Percentiles rank a stretch among this genome's conserved stretches.
These are phyloP conservation scores for Dryadula phaetusa DNA, from an alignment of 2,888 invertebrate species.

Conservation along the genomic window DNA sequence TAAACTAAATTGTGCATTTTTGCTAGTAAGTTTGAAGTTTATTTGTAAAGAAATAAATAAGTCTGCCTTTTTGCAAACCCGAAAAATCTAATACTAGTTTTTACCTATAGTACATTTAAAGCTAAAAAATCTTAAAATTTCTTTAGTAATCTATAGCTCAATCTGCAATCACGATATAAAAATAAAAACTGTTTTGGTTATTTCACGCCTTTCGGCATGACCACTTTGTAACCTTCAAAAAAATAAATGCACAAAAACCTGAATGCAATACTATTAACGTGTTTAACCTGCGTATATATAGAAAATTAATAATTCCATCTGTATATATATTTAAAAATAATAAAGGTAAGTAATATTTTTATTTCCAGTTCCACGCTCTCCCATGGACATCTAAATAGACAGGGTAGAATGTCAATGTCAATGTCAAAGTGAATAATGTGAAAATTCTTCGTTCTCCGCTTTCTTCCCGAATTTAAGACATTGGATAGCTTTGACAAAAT, in stretches of 20 bases:
- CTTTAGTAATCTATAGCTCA: conserved; percentile 22
- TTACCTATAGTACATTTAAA: not conserved
- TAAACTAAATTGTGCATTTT: not conserved
- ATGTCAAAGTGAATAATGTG: too few species aligned
- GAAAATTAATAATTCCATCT: too few species aligned
- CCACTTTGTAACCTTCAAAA: not conserved
- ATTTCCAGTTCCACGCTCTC: too few species aligned
- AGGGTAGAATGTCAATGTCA: too few species aligned
- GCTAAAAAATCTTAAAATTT: conserved; percentile 49
- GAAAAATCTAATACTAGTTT: conserved; percentile 2
- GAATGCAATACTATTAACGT: conserved; percentile 3
- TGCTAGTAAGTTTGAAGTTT: not conserved
- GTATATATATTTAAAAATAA: too few species aligned
- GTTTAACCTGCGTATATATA: not conserved
- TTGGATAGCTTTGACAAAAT: too few species aligned
- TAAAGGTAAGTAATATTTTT: too few species aligned
- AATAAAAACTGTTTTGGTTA: conserved; percentile 19
- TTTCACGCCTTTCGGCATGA: not conserved
- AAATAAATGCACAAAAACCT: not conserved
- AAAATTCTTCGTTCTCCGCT: too few species aligned
- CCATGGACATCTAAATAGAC: too few species aligned
- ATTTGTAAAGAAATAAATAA: conserved; percentile 3
- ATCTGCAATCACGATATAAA: conserved; percentile 24
- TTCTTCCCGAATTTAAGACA: too few species aligned
- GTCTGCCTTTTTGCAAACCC: not conserved